A percentile compares a stretch with the other conserved stretches of the same genome.
phyloP scores from a whole-genome alignment of 23 tunicate species.

The Trididemnum clinides region DNA sequence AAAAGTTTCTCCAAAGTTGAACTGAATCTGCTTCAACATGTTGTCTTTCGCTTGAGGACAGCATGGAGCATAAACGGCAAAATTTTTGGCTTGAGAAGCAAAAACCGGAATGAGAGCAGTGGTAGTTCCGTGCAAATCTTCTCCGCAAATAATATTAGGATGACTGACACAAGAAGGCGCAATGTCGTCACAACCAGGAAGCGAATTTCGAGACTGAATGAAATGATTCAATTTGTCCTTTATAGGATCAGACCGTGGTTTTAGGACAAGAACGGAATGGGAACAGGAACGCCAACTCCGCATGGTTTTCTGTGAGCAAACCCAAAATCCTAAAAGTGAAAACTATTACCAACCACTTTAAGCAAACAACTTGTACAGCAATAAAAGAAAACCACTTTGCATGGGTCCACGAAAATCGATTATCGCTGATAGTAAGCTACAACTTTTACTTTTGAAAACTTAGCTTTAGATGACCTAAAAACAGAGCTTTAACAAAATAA shows the following conservation, averaged over 20 bases:
- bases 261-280: constrained; percentile 42
- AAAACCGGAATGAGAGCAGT: constrained; percentile 4
- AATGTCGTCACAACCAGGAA: not conserved
- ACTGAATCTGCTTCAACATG: not conserved
- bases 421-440: too few species aligned
- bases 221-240: not conserved
- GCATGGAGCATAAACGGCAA: not conserved
- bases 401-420: not conserved
- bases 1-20: not conserved
- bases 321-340: constrained; percentile 69
- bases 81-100: not conserved
- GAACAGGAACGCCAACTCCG: constrained; percentile 63
- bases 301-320: constrained; percentile 78
- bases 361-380: not conserved
- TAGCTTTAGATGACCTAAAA: too few species aligned
- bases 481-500: too few species aligned
- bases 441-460: too few species aligned
- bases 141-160: not conserved
- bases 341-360: not conserved
- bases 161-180: not conserved
- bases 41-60: not conserved
- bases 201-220: not conserved
- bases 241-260: not conserved
- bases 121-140: not conserved
- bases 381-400: not conserved